Evolutionary conservation across 2,797 vertebrate species (phyloP), one percentile per base, ranked within the genome.

Genomic region (Pagetopsis macropterus): DNA sequence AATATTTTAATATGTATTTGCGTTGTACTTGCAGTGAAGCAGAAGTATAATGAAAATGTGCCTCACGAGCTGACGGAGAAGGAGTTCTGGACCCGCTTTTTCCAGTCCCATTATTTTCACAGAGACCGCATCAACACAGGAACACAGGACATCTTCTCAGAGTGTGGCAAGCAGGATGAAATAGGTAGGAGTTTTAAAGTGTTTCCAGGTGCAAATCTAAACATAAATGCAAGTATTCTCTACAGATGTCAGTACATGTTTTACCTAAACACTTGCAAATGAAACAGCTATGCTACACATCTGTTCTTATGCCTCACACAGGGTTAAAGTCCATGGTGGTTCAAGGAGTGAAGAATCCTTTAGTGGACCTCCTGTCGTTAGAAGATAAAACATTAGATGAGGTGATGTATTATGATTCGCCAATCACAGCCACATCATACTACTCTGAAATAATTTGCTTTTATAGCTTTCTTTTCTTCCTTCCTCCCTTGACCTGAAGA

Each of bases 21-120:
- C 10, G 2, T 75, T 83, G 21, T 84, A 48, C 21, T 88, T 88
- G 81, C 95, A 99, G 98, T 99, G 72, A 98, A 98, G 94, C 94
- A 99, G 95, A 99, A 99, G 91, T 99, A 99, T 62, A 93, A 92
- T 84, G 98, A 99, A 92, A 98, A 99, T 15, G 98, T 99, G 91
- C 98, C 98, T 79, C 97, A 99, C 85, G 97, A 95, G 88, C 94
- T 99, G 95, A 98, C 97, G 0, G 98, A 99, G 92, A 98, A 95
- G 87, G 97, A 99, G 87, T 99, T 99, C 93, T 99, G 98, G 98
- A 99, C 98, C 0, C 94, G 96, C 48, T 99, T 99, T 91, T 99
- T 99, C 88, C 98, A 99, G 93, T 99, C 98, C 72, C 98, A 99
- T 92, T 99, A 99, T 92, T 99, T 99, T 90, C 98, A 99, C 91